These are phyloP conservation scores for Trichomalopsis sarcophagae DNA, from an alignment of 1,140 invertebrate species.

Conservation along the genomic window DNA sequence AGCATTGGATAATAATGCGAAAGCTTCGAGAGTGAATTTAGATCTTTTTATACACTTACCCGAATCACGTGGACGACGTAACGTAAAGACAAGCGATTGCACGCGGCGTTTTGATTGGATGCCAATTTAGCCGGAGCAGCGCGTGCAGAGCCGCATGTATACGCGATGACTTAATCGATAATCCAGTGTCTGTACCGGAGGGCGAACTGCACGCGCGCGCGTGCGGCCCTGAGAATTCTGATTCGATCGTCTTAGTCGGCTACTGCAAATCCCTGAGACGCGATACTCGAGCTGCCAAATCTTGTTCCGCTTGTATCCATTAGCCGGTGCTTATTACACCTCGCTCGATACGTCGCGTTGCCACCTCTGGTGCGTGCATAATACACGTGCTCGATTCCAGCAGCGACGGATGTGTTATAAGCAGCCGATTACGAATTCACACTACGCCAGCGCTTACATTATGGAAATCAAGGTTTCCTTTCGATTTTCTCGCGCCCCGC, in stretches of 20 bases:
- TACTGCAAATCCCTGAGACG: background rate
- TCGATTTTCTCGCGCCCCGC: too few species aligned
- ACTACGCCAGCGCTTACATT: background rate
- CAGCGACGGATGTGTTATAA: too few species aligned
- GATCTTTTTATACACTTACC: too few species aligned
- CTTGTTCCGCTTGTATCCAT: background rate
- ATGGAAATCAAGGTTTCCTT: background rate
- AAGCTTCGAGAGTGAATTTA: too few species aligned
- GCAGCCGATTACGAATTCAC: too few species aligned
- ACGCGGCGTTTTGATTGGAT: background rate
- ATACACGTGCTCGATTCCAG: too few species aligned
- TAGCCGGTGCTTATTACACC: background rate
- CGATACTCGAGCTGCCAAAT: background rate
- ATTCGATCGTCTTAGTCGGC: background rate
- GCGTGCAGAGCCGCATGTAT: background rate
- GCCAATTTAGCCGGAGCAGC: background rate
- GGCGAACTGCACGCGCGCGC: background rate
- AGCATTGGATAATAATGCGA: too few species aligned
- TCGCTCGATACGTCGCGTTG: too few species aligned
- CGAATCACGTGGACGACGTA: too few species aligned
- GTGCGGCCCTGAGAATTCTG: background rate
- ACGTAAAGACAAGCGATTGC: too few species aligned
- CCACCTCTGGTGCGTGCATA: too few species aligned
- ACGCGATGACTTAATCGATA: slow-evolving; percentile 13
- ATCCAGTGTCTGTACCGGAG: background rate